phyloP scores from a whole-genome alignment of 2,113 vertebrate species.

The Cyrtonyx montezumae region DNA sequence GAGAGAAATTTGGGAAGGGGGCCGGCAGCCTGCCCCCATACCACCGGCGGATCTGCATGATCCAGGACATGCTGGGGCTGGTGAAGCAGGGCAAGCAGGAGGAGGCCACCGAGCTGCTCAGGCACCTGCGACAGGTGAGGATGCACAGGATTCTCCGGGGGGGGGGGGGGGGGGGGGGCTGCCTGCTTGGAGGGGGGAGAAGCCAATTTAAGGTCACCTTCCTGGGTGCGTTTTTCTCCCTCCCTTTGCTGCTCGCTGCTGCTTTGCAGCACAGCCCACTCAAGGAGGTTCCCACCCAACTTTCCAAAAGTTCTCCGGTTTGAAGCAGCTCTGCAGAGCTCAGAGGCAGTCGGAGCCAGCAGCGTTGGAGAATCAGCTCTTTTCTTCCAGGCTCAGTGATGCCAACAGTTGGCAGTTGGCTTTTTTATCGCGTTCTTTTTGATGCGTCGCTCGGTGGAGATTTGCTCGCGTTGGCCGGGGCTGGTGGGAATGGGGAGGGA shows the following conservation, averaged over 20 bases:
- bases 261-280: background rate
- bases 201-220: rapidly evolving
- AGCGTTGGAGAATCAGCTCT: background rate
- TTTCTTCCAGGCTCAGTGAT: background rate
- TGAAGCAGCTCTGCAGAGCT: background rate
- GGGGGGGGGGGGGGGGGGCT: background rate
- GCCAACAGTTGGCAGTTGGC: background rate
- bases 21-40: slow-evolving; percentile 87
- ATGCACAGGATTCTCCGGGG: background rate
- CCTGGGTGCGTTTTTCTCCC: background rate
- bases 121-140: slow-evolving; percentile 93
- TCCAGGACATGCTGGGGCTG: slow-evolving; percentile 95
- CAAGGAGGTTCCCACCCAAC: slow-evolving; percentile 40
- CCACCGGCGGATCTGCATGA: slow-evolving; percentile 91
- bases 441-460: background rate
- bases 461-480: background rate
- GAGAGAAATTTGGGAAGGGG: slow-evolving; percentile 84
- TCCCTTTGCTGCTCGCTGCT: background rate
- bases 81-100: slow-evolving; percentile 92
- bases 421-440: background rate
- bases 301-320: slow-evolving; percentile 32
- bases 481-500: background rate
- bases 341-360: background rate
- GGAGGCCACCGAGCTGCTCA: slow-evolving; percentile 92
- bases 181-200: background rate